phyloP scores from a whole-genome alignment of 2,113 vertebrate species.

The Trichechus manatus region DNA sequence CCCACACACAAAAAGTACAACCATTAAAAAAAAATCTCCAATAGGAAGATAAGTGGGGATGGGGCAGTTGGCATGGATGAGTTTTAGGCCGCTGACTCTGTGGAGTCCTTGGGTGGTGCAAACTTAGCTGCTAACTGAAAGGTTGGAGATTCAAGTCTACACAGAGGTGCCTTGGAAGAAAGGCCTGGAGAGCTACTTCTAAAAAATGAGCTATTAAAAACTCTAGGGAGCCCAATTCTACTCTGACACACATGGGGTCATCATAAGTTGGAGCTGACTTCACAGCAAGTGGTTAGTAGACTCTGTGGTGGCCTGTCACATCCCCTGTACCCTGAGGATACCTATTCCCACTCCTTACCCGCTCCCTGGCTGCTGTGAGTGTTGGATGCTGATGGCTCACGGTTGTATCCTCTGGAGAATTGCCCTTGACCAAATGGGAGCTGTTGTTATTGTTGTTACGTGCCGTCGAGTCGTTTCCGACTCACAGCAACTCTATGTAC shows the following conservation, averaged over 20 bases:
- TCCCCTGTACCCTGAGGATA: neutral
- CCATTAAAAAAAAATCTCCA: neutral
- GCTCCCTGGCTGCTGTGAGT: neutral
- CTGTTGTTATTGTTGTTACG: neutral
- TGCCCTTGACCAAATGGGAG: neutral
- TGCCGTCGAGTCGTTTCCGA: too few relatives aligned
- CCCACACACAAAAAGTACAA: neutral
- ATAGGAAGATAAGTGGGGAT: neutral
- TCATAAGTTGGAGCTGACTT: neutral
- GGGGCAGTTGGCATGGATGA: neutral
- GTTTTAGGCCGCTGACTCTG: neutral
- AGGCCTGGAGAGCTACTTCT: neutral
- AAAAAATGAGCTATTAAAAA: neutral
- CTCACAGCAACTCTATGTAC: too few relatives aligned
- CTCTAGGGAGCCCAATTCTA: neutral
- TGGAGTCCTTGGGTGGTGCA: neutral
- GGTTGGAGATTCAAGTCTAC: neutral
- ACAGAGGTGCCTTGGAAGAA: neutral
- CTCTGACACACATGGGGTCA: neutral
- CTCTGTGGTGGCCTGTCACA: neutral
- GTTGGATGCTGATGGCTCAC: neutral
- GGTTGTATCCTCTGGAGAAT: neutral
- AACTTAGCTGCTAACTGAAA: neutral
- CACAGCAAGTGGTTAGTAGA: neutral
- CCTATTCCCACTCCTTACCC: too few relatives aligned